A percentile compares a stretch with the other conserved stretches of the same genome.
phyloP scores from a whole-genome alignment of 2,797 vertebrate species.

The Danio albolineatus region DNA sequence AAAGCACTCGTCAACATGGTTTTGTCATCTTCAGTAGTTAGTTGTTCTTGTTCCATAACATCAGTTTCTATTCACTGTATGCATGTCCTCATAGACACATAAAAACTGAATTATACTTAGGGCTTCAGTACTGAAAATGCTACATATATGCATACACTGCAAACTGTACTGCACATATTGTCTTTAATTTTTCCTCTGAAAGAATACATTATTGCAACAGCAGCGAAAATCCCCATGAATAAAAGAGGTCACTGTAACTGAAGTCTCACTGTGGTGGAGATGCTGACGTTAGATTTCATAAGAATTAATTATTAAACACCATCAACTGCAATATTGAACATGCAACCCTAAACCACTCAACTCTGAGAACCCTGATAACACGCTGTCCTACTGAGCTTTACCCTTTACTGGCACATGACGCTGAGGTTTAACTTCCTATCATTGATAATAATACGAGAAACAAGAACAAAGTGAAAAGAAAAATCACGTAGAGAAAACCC shows the following conservation, averaged over 20 bases:
- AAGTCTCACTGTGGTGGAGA: constrained; percentile 8
- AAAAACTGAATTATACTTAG: no score
- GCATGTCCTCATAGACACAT: no score
- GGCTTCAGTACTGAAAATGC: neutral
- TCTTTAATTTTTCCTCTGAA: neutral
- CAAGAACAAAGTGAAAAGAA: neutral
- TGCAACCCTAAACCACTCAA: constrained; percentile 58
- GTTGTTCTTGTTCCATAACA: no score
- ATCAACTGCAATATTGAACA: constrained; percentile 71
- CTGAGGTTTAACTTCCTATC: constrained; percentile 6
- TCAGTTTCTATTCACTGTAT: no score
- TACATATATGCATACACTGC: neutral
- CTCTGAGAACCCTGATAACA: constrained; percentile 66
- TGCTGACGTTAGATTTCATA: constrained; percentile 55
- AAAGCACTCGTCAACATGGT: no score
- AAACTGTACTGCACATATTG: neutral
- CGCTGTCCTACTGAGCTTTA: constrained; percentile 51
- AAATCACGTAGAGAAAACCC: neutral
- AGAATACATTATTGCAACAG: neutral
- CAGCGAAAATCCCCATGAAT: neutral
- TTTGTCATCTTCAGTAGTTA: no score
- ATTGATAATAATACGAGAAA: constrained; percentile 18
- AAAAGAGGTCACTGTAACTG: constrained; percentile 41
- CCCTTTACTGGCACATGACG: constrained; percentile 15
- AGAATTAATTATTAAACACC: constrained; percentile 74